Percentiles rank a stretch among this genome's conserved stretches.
Conservation (phyloP, 2,797 vertebrate species). For the Sciurus vulgaris region DNA sequence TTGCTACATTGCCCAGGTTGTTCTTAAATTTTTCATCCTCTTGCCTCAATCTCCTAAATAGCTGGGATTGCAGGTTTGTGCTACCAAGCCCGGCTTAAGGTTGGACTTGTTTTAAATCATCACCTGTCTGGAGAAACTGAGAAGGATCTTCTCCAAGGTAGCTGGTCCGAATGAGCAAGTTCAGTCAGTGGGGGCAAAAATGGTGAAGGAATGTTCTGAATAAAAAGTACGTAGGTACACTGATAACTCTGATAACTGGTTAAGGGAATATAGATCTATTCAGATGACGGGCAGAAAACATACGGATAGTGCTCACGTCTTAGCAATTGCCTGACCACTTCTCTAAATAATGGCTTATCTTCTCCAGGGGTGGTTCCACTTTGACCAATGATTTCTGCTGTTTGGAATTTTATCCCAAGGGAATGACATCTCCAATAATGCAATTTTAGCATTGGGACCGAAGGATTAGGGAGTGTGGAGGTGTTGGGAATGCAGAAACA, state of each 20-base stretch:
- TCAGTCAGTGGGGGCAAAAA: background rate
- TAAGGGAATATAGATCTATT: background rate
- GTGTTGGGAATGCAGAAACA: background rate
- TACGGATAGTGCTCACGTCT: background rate
- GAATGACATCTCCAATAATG: rapidly evolving
- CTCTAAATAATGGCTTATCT: background rate
- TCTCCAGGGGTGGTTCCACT: background rate
- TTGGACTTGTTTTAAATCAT: background rate
- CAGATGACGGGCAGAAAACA: background rate
- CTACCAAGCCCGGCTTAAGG: too few species aligned
- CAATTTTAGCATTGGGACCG: background rate
- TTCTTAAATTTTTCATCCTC: background rate
- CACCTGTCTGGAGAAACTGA: background rate
- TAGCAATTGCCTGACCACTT: background rate
- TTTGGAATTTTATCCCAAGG: background rate
- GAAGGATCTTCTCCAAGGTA: background rate
- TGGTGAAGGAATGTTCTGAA: too few species aligned
- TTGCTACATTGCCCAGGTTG: background rate
- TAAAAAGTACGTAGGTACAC: background rate
- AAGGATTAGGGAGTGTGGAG: background rate
- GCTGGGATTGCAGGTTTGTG: background rate
- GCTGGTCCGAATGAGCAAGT: background rate
- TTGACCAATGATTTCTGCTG: background rate
- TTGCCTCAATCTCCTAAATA: background rate
- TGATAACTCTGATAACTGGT: background rate